Evolutionary conservation across 2,888 invertebrate genomes (phyloP).

Genomic region (Heliconius erato): DNA sequence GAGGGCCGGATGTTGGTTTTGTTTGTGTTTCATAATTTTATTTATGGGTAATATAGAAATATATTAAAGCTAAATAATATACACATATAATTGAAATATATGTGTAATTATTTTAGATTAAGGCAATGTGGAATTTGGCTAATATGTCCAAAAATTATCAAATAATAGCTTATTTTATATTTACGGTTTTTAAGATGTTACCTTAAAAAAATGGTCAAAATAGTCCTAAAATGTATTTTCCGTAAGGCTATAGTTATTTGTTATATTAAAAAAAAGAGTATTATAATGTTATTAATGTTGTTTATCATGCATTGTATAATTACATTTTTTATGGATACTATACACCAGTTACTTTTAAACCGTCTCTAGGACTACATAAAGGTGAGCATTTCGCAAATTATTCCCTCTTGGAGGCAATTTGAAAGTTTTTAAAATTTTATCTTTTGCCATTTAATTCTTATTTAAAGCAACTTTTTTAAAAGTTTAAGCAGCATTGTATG

Average conservation of each 20-base stretch:
- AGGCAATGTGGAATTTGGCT: too few species aligned
- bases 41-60: not conserved
- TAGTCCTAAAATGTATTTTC: too few species aligned
- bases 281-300: too few species aligned
- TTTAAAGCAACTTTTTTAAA: not conserved
- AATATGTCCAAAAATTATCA: not conserved
- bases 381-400: slow-evolving; percentile 33
- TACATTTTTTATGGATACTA: not conserved
- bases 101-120: not conserved
- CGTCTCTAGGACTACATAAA: not conserved
- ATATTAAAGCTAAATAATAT: not conserved
- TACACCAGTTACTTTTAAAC: not conserved
- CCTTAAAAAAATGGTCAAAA: too few species aligned
- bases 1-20: not conserved
- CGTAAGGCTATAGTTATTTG: too few species aligned
- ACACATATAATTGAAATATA: too few species aligned
- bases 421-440: slow-evolving; percentile 37
- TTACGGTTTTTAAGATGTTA: too few species aligned
- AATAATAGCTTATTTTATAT: too few species aligned
- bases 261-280: too few species aligned
- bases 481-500: not conserved
- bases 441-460: slow-evolving; percentile 16
- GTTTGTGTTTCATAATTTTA: not conserved
- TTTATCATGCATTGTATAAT: too few species aligned
- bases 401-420: slow-evolving; percentile 39